Conservation (phyloP, 2,888 invertebrate species). For the Schrankia costaestrigalis region DNA sequence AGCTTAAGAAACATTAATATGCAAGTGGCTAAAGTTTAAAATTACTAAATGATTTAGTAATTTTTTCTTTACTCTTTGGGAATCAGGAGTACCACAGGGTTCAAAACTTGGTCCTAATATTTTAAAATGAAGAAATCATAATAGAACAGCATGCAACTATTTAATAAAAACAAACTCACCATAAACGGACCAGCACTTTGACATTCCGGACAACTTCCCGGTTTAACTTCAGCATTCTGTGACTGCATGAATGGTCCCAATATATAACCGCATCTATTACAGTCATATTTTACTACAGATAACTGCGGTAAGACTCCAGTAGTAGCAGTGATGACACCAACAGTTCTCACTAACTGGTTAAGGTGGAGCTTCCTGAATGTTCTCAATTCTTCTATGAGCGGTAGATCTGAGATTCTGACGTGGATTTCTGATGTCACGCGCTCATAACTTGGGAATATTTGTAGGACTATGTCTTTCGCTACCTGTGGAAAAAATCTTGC, state of each 20-base stretch:
- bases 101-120: no score
- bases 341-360: conserved; percentile 93
- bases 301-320: conserved; percentile 98
- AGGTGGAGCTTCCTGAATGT: conserved; percentile 94
- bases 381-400: conserved; percentile 96
- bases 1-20: no score
- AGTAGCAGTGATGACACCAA: conserved; percentile 97
- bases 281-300: conserved; percentile 97
- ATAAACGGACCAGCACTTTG: conserved; percentile 97
- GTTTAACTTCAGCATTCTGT: conserved; percentile 95
- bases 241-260: conserved; percentile 98
- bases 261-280: conserved; percentile 96
- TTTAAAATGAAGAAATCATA: no score
- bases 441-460: conserved; percentile 97
- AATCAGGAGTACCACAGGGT: no score
- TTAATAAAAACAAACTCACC: conserved; percentile 65
- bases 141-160: no score
- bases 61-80: no score
- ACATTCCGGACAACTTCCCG: conserved; percentile 98
- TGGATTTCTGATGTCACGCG: conserved; percentile 96
- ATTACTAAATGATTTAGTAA: no score
- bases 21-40: no score
- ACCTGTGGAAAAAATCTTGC: conserved; percentile 52
- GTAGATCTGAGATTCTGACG: conserved; percentile 96
- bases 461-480: conserved; percentile 94